Percentiles rank a stretch among this genome's conserved stretches.
Conservation (phyloP, 2,888 invertebrate species). For the Drosophila merina region DNA sequence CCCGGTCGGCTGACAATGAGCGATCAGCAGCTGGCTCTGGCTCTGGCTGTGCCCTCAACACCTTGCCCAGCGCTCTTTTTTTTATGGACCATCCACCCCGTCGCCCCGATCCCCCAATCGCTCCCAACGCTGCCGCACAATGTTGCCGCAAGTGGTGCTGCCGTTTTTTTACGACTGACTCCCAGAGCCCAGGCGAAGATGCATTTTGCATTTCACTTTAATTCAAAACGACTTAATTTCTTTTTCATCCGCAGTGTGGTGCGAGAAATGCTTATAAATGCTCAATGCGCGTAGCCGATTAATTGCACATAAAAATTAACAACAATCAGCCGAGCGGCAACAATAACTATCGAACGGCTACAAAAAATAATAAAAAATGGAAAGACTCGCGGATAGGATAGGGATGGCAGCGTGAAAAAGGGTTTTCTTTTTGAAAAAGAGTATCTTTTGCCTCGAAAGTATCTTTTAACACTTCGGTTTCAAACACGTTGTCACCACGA, state of each 20-base stretch:
- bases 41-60: conserved; percentile 47
- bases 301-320: conserved; percentile 78
- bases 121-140: conserved; percentile 38
- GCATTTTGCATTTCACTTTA: conserved; percentile 76
- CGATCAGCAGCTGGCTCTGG: conserved; percentile 53
- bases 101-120: background rate
- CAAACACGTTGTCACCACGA: conserved; percentile 20
- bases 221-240: conserved; percentile 75
- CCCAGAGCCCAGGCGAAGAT: conserved; percentile 14
- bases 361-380: conserved; percentile 1
- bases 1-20: conserved; percentile 55
- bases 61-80: conserved; percentile 61
- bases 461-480: background rate
- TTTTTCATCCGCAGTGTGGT: conserved; percentile 19
- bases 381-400: background rate
- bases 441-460: too few relatives aligned
- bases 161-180: conserved; percentile 51
- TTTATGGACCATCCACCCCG: conserved; percentile 58
- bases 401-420: conserved; percentile 8
- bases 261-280: conserved; percentile 74
- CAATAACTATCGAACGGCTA: conserved; percentile 21
- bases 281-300: conserved; percentile 76
- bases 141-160: conserved; percentile 54
- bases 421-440: too few relatives aligned
- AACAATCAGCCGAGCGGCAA: conserved; percentile 59